phyloP scores from a whole-genome alignment of 2,888 invertebrate species.

The Acleris laterana region DNA sequence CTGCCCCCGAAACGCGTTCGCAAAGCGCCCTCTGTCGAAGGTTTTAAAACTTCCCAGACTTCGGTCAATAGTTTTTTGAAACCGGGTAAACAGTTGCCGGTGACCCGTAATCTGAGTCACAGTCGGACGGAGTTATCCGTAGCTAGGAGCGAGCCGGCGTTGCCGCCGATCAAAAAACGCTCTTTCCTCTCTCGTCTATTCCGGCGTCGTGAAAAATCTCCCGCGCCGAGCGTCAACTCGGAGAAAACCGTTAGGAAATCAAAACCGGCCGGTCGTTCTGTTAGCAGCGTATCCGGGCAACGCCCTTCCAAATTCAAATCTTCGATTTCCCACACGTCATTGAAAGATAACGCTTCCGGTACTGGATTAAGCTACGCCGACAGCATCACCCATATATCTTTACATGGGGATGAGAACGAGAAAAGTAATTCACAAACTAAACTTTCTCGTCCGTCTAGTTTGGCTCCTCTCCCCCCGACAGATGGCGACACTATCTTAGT shows the following conservation, averaged over 20 bases:
- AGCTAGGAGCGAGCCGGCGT: constrained; percentile 71
- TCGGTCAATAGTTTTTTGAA: constrained; percentile 72
- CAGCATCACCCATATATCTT: constrained; percentile 87
- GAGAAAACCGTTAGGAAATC: constrained; percentile 59
- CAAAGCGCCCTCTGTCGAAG: constrained; percentile 72
- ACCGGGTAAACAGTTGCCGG: constrained; percentile 66
- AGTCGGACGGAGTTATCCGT: constrained; percentile 54
- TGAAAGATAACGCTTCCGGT: constrained; percentile 72
- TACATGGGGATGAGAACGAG: constrained; percentile 84
- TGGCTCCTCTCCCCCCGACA: constrained; percentile 74
- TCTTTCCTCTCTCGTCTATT: constrained; percentile 79
- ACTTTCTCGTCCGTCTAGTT: constrained; percentile 56
- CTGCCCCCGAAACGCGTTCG: constrained; percentile 91
- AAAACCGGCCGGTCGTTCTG: constrained; percentile 84
- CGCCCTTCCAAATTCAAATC: constrained; percentile 79
- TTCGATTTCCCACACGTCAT: constrained; percentile 70
- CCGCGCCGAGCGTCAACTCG: constrained; percentile 73
- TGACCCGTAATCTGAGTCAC: constrained; percentile 57
- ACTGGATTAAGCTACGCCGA: constrained; percentile 80
- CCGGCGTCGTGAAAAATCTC: constrained; percentile 73
- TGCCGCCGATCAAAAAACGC: constrained; percentile 76
- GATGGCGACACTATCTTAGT: constrained; percentile 85
- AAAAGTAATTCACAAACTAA: constrained; percentile 67
- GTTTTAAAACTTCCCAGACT: constrained; percentile 72
- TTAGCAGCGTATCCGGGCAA: constrained; percentile 85